Evolutionary conservation across 2,797 vertebrate species (phyloP).

Genomic region (Epinephelus malabaricus): DNA sequence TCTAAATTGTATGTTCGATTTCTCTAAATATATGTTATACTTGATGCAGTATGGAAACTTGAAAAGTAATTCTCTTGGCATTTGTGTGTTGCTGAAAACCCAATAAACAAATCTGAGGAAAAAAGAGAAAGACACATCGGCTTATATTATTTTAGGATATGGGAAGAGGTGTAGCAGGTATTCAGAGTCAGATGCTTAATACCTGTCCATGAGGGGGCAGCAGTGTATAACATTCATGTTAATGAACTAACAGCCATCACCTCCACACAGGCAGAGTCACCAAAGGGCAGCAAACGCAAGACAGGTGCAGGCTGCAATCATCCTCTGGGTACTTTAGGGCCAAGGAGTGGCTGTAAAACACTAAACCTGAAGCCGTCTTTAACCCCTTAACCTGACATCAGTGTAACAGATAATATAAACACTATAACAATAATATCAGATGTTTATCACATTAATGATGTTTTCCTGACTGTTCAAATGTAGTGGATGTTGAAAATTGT

Average conservation of each 20-base stretch:
- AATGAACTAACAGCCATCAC: too few relatives aligned
- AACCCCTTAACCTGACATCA: too few relatives aligned
- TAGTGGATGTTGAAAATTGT: too few relatives aligned
- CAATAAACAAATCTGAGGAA: neutral
- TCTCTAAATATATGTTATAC: too few relatives aligned
- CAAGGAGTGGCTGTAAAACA: neutral
- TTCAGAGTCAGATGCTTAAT: too few relatives aligned
- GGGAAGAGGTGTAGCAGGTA: neutral
- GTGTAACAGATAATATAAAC: neutral
- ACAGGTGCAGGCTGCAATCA: neutral
- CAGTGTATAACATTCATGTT: too few relatives aligned
- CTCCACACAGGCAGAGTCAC: neutral
- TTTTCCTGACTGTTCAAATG: neutral
- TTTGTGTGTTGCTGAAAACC: too few relatives aligned
- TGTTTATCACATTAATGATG: neutral
- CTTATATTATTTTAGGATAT: neutral
- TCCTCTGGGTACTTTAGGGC: neutral
- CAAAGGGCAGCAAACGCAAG: neutral
- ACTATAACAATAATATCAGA: neutral
- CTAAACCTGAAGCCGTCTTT: neutral
- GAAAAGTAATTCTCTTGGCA: too few relatives aligned
- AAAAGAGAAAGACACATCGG: neutral
- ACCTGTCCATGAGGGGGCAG: too few relatives aligned
- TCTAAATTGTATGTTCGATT: too few relatives aligned
- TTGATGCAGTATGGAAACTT: too few relatives aligned